These are phyloP conservation scores for Rhogogaster chlorosoma DNA, from an alignment of 2,888 invertebrate genomes.

Conservation along the genomic window DNA sequence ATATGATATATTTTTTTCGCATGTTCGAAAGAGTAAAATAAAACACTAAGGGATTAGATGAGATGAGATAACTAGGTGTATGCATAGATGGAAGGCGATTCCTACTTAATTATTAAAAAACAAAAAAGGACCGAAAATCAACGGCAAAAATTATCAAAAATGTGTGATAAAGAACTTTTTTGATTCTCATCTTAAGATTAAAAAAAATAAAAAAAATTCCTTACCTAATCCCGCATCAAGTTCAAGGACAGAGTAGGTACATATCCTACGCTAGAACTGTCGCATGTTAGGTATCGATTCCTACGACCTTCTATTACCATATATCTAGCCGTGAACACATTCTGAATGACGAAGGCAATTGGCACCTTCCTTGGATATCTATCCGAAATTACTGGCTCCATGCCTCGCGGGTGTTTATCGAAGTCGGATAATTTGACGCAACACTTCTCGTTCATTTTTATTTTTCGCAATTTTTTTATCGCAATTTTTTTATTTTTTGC, in stretches of 20 bases:
- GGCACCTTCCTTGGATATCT: neutral
- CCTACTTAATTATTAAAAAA: too few relatives aligned
- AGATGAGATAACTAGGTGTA: too few relatives aligned
- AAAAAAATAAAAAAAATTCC: too few relatives aligned
- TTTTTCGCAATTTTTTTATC: neutral
- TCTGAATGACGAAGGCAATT: constrained; percentile 45
- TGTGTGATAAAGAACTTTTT: neutral
- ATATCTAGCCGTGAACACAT: constrained; percentile 36
- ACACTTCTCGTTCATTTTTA: too few relatives aligned
- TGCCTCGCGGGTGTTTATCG: neutral
- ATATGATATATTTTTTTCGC: too few relatives aligned
- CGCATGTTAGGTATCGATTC: constrained; percentile 41
- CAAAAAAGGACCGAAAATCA: neutral
- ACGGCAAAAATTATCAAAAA: neutral
- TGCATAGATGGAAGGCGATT: too few relatives aligned
- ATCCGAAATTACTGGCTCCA: neutral
- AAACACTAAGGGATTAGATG: too few relatives aligned
- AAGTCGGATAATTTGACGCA: neutral
- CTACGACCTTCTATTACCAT: constrained; percentile 45
- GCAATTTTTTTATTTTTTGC: neutral
- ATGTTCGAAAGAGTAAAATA: too few relatives aligned
- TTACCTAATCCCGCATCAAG: neutral
- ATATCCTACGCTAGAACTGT: constrained; percentile 29
- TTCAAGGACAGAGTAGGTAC: constrained; percentile 18
- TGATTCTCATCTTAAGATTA: neutral